Percentiles rank a stretch among this genome's conserved stretches.
phyloP scores from a whole-genome alignment of 2,888 invertebrate species.

The Drosophila macrospina region DNA sequence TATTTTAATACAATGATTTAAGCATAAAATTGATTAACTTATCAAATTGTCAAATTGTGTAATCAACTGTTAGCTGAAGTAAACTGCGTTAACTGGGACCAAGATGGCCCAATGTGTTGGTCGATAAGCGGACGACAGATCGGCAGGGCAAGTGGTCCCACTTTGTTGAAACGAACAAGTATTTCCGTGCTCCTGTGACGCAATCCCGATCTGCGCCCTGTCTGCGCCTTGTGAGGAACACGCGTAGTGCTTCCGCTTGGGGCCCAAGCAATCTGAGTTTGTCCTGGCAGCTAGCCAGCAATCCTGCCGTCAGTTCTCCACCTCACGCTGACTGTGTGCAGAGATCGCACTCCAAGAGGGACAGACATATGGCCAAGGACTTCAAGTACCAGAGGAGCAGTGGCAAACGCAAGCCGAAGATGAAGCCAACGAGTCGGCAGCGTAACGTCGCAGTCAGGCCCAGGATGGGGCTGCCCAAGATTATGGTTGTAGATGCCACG shows the following conservation, averaged over 20 bases:
- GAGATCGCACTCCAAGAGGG: not conserved
- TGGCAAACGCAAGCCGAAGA: not conserved
- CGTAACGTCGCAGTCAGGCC: not conserved
- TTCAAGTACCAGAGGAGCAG: not conserved
- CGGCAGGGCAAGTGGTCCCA: slow-evolving; percentile 25
- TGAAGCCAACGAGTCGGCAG: not conserved
- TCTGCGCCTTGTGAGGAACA: not conserved
- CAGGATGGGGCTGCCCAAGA: slow-evolving; percentile 1
- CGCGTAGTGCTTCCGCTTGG: not conserved
- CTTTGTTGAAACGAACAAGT: slow-evolving; percentile 39
- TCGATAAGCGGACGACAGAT: not conserved
- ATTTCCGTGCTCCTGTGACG: not conserved
- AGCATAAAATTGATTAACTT: not conserved
- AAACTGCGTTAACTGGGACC: not conserved
- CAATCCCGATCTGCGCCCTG: slow-evolving; percentile 31
- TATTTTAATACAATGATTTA: not conserved
- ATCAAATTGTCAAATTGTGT: slow-evolving; percentile 2
- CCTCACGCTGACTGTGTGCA: not conserved
- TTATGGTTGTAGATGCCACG: slow-evolving; percentile 21
- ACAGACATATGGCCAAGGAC: not conserved
- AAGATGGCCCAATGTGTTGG: not conserved
- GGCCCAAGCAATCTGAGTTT: slow-evolving; percentile 19
- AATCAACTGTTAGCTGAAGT: no score
- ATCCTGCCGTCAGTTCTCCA: slow-evolving; percentile 7
- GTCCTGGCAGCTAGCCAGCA: slow-evolving; percentile 42